Evolutionary conservation across 1,140 invertebrate species (phyloP).

Genomic region (Nebria ingens): DNA sequence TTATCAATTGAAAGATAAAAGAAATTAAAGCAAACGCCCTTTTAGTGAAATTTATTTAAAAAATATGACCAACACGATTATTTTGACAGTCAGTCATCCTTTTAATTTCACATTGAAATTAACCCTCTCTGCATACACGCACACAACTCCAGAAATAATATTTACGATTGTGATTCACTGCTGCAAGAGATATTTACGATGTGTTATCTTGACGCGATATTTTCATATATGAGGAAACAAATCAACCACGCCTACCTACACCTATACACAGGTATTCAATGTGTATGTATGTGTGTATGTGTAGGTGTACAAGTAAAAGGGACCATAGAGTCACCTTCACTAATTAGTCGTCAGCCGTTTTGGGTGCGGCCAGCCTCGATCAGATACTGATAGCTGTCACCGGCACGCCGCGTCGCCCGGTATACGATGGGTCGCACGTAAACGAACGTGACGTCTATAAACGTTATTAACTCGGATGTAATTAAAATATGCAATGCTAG

Average conservation of each 20-base stretch:
- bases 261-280: neutral
- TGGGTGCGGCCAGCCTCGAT: conserved; percentile 2
- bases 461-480: neutral
- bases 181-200: conserved; percentile 14
- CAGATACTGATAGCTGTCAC: conserved; percentile 10
- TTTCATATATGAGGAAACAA: conserved; percentile 7
- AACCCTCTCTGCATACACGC: neutral
- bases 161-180: conserved; percentile 8
- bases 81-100: neutral
- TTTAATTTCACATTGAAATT: neutral
- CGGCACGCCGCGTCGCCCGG: conserved; percentile 3
- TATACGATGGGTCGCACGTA: neutral
- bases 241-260: neutral
- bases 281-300: too few relatives aligned
- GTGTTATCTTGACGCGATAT: conserved; percentile 16
- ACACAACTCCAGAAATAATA: neutral
- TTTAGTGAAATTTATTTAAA: too few relatives aligned
- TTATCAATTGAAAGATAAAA: neutral
- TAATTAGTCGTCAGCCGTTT: conserved; percentile 17
- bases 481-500: neutral
- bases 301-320: too few relatives aligned
- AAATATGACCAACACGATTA: neutral
- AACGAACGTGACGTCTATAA: too few relatives aligned
- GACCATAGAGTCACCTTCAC: conserved; percentile 15
- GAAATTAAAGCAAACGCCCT: neutral